Evolutionary conservation across 2,888 invertebrate species (phyloP).

Genomic region (Ferrisia virgata): DNA sequence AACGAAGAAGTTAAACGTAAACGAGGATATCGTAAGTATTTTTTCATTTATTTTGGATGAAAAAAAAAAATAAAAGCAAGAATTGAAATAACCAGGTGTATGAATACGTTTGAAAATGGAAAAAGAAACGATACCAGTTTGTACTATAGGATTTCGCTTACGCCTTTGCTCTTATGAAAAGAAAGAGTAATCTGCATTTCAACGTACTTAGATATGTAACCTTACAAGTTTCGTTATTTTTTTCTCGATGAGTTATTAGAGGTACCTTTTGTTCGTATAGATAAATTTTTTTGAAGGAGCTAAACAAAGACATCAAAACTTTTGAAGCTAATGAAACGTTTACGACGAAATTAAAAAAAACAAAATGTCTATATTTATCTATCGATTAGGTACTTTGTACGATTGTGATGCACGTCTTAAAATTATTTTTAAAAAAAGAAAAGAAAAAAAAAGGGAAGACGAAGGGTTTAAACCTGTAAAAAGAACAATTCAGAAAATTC

Average conservation of each 20-base stretch:
- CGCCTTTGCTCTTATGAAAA: neutral
- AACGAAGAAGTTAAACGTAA: constrained; percentile 41
- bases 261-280: neutral
- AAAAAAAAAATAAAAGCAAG: neutral
- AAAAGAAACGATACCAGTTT: neutral
- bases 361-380: no score
- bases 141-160: neutral
- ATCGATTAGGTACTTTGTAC: no score
- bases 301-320: no score
- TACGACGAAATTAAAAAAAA: no score
- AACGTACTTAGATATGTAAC: neutral
- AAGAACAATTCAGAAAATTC: no score
- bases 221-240: neutral
- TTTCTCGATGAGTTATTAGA: neutral
- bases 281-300: neutral
- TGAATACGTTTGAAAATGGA: neutral
- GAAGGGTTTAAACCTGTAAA: no score
- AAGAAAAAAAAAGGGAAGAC: no score
- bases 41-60: neutral
- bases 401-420: no score
- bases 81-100: neutral
- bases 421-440: no score
- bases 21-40: constrained; percentile 43
- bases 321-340: no score
- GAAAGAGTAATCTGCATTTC: constrained; percentile 2